Base-by-base conservation (phyloP, 1,140 invertebrate species). In the Rhopalosiphum padi region DNA sequence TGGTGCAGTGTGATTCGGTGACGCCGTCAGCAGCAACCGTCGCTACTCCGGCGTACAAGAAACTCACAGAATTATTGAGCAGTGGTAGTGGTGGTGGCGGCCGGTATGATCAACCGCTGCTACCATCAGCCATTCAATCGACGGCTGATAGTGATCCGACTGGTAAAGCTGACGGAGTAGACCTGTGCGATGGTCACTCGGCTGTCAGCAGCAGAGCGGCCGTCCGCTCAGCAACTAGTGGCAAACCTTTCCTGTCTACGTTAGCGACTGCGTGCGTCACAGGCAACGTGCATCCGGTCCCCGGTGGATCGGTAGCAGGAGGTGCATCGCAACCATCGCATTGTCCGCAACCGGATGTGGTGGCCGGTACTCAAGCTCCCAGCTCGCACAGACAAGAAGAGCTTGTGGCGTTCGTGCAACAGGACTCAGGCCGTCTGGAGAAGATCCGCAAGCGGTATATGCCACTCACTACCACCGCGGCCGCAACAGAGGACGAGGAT, bases 401-500 rank as follows among this genome's bases (percentile, higher is more conserved):
- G 91, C 95, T 98, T 48, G 97, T 97, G 0, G 97, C 97, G 41
- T 98, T 98, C 94, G 98, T 98, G 0, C 97, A 98, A 94, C 97
- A 98, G 88, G 97, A 98, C 94, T 97, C 97, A 0, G 96, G 97
- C 23, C 95, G 98, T 48, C 98, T 97, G 0, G 98, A 98, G 94
- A 95, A 98, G 46, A 96, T 98, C 7, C 97, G 97, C 94, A 97
- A 97, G 94, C 96, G 98, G 37, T 98, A 96, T 94, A 53, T 86
- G 77, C 91, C 91, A 0, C 25, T 82, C 35, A 23, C 68, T 6
- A 60, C 94, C 2, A 51, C 87, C 9, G 23, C 89, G 2, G 5
- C 92, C 8, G 96, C 95, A 91, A 88, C 93, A 41, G 85, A 94
- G 41, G 94, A 94, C 51, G 96, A 95, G 94, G 96, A 97, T 93